Evolutionary conservation across 1,140 invertebrate species (phyloP).

Genomic region (Nephila pilipes): DNA sequence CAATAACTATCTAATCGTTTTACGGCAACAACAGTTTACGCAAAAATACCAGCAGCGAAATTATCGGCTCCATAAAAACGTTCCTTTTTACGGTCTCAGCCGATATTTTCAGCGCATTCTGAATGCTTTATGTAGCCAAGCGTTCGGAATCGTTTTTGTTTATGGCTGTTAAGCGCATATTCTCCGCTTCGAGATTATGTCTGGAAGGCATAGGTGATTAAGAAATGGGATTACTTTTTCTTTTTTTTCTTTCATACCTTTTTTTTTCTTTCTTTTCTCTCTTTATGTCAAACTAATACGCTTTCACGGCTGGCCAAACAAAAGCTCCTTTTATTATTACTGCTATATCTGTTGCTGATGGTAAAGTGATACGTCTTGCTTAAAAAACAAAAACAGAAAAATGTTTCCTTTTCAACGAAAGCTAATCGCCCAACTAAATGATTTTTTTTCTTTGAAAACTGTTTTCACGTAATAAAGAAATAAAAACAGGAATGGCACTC

Average conservation of each 20-base stretch:
- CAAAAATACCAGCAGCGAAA: conserved; percentile 76
- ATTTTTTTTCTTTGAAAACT: conserved; percentile 12
- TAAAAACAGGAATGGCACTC: background rate
- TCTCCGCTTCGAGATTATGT: conserved; percentile 68
- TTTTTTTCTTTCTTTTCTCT: background rate
- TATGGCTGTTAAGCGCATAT: conserved; percentile 75
- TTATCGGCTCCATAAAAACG: conserved; percentile 76
- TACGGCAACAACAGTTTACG: conserved; percentile 76
- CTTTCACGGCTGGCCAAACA: conserved; percentile 65
- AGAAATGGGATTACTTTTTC: conserved; percentile 71
- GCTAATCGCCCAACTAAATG: conserved; percentile 21
- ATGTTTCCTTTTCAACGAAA: conserved; percentile 44
- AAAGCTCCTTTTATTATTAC: conserved; percentile 49
- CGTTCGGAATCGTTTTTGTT: conserved; percentile 75
- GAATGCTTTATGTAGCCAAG: conserved; percentile 72
- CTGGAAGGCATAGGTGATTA: conserved; percentile 69
- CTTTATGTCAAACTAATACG: conserved; percentile 73
- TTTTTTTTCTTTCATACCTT: conserved; percentile 1
- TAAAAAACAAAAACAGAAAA: background rate
- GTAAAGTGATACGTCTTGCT: conserved; percentile 31
- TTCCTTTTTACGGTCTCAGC: conserved; percentile 61
- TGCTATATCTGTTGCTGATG: conserved; percentile 68
- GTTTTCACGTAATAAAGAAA: conserved; percentile 46
- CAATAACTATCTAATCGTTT: conserved; percentile 76
- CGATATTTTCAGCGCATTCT: conserved; percentile 70